A percentile compares a stretch with the other conserved stretches of the same genome.
Conservation (phyloP, 2,888 invertebrate species). For the Caenorhabditis zanzibari region DNA sequence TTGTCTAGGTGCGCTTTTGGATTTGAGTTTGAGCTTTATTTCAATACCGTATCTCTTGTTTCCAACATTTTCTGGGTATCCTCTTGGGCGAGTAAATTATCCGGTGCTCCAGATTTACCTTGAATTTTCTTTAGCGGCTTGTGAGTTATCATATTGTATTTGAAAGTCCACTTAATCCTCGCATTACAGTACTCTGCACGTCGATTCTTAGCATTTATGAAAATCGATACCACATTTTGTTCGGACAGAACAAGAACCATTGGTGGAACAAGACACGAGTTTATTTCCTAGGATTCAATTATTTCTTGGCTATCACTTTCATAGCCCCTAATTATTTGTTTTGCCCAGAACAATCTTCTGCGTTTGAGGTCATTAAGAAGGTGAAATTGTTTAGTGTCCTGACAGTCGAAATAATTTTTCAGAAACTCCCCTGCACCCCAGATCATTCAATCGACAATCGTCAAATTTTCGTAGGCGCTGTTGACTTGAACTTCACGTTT, state of each 20-base stretch:
- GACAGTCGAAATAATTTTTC: not conserved
- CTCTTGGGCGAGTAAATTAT: not conserved
- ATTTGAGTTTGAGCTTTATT: not conserved
- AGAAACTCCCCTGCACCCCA: slow-evolving; percentile 9
- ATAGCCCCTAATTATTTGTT: not conserved
- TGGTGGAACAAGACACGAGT: not conserved
- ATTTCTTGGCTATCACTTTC: not conserved
- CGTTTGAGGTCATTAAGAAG: not conserved
- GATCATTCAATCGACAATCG: slow-evolving; percentile 3
- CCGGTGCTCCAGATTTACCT: not conserved
- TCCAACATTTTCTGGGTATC: slow-evolving; percentile 15
- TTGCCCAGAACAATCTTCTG: not conserved
- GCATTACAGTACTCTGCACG: not conserved
- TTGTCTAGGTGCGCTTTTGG: slow-evolving; percentile 1
- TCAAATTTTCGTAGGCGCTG: not conserved
- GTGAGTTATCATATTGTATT: not conserved
- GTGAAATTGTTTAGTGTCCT: not conserved
- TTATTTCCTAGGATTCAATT: not conserved
- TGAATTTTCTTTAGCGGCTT: not conserved
- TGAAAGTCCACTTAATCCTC: not conserved
- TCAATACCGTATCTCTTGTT: slow-evolving; percentile 4
- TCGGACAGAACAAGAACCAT: not conserved
- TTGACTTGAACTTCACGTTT: slow-evolving; percentile 1
- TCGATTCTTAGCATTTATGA: slow-evolving; percentile 20
- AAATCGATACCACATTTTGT: slow-evolving; percentile 20